Evolutionary conservation across 2,888 invertebrate species (phyloP).

Genomic region (Nipponacmea schrenckii): DNA sequence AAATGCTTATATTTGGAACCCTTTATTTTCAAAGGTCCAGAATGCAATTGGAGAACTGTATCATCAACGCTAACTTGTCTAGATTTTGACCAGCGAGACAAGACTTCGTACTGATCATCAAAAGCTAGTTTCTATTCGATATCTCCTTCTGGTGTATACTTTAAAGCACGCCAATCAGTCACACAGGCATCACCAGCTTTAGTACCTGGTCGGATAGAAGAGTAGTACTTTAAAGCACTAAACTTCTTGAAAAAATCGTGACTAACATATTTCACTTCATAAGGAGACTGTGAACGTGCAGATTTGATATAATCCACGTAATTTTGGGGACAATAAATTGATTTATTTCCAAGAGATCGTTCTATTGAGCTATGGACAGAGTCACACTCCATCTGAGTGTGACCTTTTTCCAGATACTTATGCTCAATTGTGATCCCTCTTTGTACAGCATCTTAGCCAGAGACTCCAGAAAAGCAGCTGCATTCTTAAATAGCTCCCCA

Average conservation of each 20-base stretch:
- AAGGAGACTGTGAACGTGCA: not conserved
- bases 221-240: slow-evolving; percentile 15
- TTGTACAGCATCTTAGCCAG: slow-evolving; percentile 5
- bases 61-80: too few relatives aligned
- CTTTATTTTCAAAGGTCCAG: too few relatives aligned
- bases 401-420: not conserved
- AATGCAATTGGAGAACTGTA: too few relatives aligned
- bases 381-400: not conserved
- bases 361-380: not conserved
- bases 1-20: too few relatives aligned
- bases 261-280: not conserved
- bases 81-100: too few relatives aligned
- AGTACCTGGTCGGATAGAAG: slow-evolving; percentile 24
- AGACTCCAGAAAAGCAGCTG: not conserved
- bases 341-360: not conserved
- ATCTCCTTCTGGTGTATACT: slow-evolving; percentile 25
- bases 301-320: not conserved
- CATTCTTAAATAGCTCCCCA: not conserved
- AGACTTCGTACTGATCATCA: too few relatives aligned
- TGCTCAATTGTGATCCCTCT: not conserved
- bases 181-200: slow-evolving; percentile 23
- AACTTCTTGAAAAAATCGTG: not conserved
- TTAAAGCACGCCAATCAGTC: slow-evolving; percentile 19
- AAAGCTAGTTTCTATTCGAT: too few relatives aligned
- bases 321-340: not conserved